Evolutionary conservation across 1,140 invertebrate genomes (phyloP).

Genomic region (Yoshiicerus persimilis): DNA sequence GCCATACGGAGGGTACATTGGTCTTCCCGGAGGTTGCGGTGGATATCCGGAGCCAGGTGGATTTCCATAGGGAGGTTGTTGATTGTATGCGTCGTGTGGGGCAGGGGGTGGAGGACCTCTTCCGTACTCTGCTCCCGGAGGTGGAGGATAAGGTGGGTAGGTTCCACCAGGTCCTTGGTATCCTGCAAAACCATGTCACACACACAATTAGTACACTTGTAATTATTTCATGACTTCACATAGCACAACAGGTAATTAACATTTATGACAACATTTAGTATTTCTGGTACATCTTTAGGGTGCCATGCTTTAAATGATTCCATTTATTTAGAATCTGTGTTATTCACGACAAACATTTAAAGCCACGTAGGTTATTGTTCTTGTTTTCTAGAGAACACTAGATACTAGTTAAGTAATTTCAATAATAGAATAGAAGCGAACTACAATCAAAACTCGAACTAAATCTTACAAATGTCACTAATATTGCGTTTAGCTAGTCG

Average conservation of each 20-base stretch:
- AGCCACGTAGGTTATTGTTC: not conserved
- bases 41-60: slow-evolving; percentile 21
- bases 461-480: too few relatives aligned
- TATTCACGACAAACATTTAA: not conserved
- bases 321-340: not conserved
- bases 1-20: slow-evolving; percentile 32
- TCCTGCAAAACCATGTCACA: slow-evolving; percentile 48
- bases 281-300: slow-evolving; percentile 52
- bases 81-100: slow-evolving; percentile 13
- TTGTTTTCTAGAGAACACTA: too few relatives aligned
- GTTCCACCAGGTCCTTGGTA: slow-evolving; percentile 59
- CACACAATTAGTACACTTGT: not conserved
- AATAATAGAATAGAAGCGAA: too few relatives aligned
- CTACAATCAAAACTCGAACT: too few relatives aligned
- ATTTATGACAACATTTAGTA: not conserved
- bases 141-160: slow-evolving; percentile 57
- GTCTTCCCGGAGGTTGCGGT: slow-evolving; percentile 29
- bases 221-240: not conserved
- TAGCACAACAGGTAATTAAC: not conserved
- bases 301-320: not conserved
- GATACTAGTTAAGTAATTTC: too few relatives aligned
- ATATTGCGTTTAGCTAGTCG: too few relatives aligned
- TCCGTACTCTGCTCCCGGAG: slow-evolving; percentile 47
- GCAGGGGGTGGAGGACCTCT: slow-evolving; percentile 30
- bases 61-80: slow-evolving; percentile 27